phyloP scores from a whole-genome alignment of 2,797 vertebrate genomes.

The Lates japonicus region DNA sequence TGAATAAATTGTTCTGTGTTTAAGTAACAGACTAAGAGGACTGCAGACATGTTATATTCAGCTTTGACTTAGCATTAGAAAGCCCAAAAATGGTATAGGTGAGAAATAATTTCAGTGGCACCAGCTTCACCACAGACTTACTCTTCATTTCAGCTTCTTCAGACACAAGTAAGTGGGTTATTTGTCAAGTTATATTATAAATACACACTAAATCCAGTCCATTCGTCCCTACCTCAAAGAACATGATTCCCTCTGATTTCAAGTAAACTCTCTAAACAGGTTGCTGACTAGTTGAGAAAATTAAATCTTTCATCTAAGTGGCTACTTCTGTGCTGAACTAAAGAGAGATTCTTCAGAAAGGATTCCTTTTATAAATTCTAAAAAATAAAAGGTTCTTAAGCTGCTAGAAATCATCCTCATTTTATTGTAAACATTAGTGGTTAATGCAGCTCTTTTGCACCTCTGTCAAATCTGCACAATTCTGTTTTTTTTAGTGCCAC shows the following conservation, averaged over 20 bases:
- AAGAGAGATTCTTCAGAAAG: background rate
- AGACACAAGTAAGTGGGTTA: constrained; percentile 5
- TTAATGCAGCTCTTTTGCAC: background rate
- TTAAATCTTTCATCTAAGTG: background rate
- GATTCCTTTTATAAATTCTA: background rate
- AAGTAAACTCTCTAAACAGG: background rate
- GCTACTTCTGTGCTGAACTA: constrained; percentile 1
- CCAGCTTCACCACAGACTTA: background rate
- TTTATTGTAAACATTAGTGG: background rate
- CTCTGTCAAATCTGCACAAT: background rate
- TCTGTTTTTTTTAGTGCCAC: background rate
- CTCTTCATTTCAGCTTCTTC: background rate
- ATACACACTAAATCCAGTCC: background rate
- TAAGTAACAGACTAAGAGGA: background rate
- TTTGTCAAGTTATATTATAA: constrained; percentile 6
- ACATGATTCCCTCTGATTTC: background rate
- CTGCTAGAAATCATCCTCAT: background rate
- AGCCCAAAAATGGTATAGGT: background rate
- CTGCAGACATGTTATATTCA: background rate
- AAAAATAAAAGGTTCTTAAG: background rate
- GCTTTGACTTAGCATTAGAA: background rate
- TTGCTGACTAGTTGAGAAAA: background rate
- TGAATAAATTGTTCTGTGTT: background rate
- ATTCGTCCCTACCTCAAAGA: background rate
- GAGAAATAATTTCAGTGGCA: background rate